phyloP scores from a whole-genome alignment of 2,888 invertebrate species.

The Mythimna lalbum region DNA sequence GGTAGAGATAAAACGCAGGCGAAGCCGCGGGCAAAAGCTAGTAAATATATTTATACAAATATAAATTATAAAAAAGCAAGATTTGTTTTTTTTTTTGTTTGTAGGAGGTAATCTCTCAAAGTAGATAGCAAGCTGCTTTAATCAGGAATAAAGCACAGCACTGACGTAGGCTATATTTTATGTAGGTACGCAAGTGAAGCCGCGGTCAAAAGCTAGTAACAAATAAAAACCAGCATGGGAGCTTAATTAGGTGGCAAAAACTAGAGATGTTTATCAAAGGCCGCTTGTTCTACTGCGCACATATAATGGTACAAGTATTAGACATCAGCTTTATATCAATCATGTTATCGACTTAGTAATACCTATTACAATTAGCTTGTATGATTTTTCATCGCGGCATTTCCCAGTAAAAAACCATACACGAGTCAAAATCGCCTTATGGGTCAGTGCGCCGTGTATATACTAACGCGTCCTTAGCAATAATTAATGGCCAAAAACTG shows the following conservation, averaged over 20 bases:
- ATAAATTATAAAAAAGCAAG: too few species aligned
- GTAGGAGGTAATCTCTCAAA: too few species aligned
- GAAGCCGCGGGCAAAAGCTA: too few species aligned
- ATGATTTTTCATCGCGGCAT: slow-evolving; percentile 1
- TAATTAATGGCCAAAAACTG: slow-evolving; percentile 15
- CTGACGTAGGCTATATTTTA: too few species aligned
- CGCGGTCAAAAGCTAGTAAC: not conserved
- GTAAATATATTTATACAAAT: too few species aligned
- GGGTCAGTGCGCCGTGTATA: slow-evolving; percentile 6
- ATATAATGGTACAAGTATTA: not conserved
- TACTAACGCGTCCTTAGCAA: not conserved
- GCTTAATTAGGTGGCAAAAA: not conserved
- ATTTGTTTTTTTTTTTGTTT: too few species aligned
- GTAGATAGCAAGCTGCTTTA: too few species aligned
- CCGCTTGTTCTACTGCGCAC: not conserved
- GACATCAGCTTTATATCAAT: slow-evolving; percentile 4
- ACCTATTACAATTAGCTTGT: slow-evolving; percentile 11
- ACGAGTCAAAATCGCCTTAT: slow-evolving; percentile 15
- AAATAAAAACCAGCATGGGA: not conserved
- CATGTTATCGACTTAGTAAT: slow-evolving; percentile 15
- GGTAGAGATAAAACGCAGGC: too few species aligned
- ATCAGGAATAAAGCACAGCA: too few species aligned
- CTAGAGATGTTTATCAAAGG: not conserved
- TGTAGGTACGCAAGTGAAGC: too few species aligned
- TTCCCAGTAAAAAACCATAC: slow-evolving; percentile 17